A percentile compares a stretch with the other conserved stretches of the same genome.
phyloP scores from a whole-genome alignment of 2,113 vertebrate genomes.

The Pseudopodoces humilis region DNA sequence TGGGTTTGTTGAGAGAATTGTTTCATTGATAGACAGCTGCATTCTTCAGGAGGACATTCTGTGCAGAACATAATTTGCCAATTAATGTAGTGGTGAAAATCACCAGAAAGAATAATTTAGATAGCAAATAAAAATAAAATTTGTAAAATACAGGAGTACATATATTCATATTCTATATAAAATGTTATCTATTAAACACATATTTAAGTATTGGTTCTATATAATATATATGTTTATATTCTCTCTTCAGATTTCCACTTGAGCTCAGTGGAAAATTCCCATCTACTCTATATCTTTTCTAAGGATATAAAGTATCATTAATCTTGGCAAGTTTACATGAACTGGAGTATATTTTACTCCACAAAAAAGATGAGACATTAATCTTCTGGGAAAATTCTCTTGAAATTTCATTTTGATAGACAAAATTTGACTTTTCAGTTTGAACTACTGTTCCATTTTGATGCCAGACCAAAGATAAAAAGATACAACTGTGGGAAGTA shows the following conservation, averaged over 20 bases:
- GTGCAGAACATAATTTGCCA: neutral
- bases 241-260: neutral
- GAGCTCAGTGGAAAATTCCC: neutral
- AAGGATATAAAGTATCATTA: neutral
- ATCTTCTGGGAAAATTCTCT: neutral
- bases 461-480: neutral
- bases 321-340: neutral
- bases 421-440: constrained; percentile 23
- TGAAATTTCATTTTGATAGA: constrained; percentile 4
- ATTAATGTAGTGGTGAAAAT: neutral
- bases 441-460: neutral
- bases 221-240: neutral
- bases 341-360: neutral
- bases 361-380: neutral
- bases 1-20: neutral
- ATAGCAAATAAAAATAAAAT: neutral
- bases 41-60: neutral
- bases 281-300: neutral
- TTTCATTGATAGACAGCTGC: neutral
- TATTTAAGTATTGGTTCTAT: neutral
- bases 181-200: neutral
- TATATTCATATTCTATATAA: neutral
- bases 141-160: neutral
- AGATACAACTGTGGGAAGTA: neutral
- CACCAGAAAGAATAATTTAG: neutral